phyloP scores from a whole-genome alignment of 2,113 vertebrate species.

The Dendropsophus ebraccatus region DNA sequence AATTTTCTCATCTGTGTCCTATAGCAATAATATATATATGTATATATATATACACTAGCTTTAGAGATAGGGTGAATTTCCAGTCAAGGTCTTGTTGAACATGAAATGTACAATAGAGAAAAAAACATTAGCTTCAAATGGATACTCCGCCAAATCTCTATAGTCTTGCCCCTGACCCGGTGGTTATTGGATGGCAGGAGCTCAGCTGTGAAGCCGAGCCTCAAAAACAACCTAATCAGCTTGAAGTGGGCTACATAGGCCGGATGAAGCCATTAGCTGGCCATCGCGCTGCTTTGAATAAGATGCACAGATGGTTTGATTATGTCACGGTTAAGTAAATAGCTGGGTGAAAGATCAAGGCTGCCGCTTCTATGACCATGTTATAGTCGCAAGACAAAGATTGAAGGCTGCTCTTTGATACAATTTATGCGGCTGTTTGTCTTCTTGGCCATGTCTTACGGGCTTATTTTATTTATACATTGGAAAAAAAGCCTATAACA shows the following conservation, averaged over 20 bases:
- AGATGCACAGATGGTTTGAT: slow-evolving; percentile 27
- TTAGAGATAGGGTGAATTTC: slow-evolving; percentile 15
- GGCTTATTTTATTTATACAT: background rate
- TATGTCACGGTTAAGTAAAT: slow-evolving; percentile 38
- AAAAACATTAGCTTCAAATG: slow-evolving; percentile 3
- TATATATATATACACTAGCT: background rate
- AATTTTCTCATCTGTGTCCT: background rate
- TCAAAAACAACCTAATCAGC: slow-evolving; percentile 49
- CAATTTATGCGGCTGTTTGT: background rate
- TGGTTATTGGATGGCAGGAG: slow-evolving; percentile 5
- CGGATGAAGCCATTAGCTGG: slow-evolving; percentile 44
- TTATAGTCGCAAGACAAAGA: background rate
- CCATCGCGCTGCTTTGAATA: slow-evolving; percentile 29
- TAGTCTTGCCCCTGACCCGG: slow-evolving; percentile 8
- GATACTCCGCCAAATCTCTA: slow-evolving; percentile 12
- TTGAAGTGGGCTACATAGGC: slow-evolving; percentile 18
- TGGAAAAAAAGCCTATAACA: background rate
- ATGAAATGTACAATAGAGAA: slow-evolving; percentile 20
- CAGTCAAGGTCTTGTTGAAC: background rate
- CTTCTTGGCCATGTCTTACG: background rate
- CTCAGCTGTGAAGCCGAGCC: slow-evolving; percentile 38
- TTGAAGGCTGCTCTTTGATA: background rate
- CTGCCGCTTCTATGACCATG: background rate
- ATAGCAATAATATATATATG: background rate
- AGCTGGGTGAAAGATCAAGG: slow-evolving; percentile 34